These are phyloP conservation scores for Dasyornis broadbenti DNA, from an alignment of 2,113 vertebrate genomes.

Conservation along the genomic window DNA sequence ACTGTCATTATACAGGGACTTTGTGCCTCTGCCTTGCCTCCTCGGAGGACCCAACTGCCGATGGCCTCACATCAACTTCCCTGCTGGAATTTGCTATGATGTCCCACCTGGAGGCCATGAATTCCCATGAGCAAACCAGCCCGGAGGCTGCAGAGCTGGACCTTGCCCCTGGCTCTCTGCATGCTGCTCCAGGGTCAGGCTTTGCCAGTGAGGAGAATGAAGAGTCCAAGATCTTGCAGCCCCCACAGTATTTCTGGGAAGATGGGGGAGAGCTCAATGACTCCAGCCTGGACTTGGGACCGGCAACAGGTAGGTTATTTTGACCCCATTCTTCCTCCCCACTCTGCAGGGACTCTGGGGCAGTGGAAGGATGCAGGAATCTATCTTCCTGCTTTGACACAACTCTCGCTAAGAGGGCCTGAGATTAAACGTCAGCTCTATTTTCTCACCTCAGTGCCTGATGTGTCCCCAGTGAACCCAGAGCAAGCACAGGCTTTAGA, in stretches of 20 bases:
- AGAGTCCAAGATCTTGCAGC: slow-evolving; percentile 76
- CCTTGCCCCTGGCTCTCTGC: slow-evolving; percentile 46
- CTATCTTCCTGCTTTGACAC: background rate
- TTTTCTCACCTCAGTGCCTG: slow-evolving; percentile 51
- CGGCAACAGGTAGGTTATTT: slow-evolving; percentile 71
- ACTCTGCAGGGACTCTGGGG: background rate
- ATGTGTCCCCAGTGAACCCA: slow-evolving; percentile 40
- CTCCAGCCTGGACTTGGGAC: slow-evolving; percentile 72
- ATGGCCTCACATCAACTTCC: slow-evolving; percentile 79
- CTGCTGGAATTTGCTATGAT: slow-evolving; percentile 62
- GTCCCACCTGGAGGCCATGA: slow-evolving; percentile 62
- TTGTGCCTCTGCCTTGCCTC: slow-evolving; percentile 47
- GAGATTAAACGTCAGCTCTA: slow-evolving; percentile 50
- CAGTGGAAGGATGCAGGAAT: background rate
- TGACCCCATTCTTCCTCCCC: background rate
- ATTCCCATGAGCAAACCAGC: slow-evolving; percentile 47
- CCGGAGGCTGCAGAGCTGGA: slow-evolving; percentile 8
- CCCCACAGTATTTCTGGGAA: slow-evolving; percentile 78
- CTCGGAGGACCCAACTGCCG: slow-evolving; percentile 41
- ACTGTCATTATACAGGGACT: slow-evolving; percentile 53
- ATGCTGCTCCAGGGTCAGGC: slow-evolving; percentile 82
- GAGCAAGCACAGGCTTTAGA: slow-evolving; percentile 27
- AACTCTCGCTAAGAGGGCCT: background rate
- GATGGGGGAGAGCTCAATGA: slow-evolving; percentile 72
- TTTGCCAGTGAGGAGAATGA: slow-evolving; percentile 85